Evolutionary conservation across 2,888 invertebrate genomes (phyloP), one percentile per base, ranked within the genome.

Genomic region (Drosophila helvetica): DNA sequence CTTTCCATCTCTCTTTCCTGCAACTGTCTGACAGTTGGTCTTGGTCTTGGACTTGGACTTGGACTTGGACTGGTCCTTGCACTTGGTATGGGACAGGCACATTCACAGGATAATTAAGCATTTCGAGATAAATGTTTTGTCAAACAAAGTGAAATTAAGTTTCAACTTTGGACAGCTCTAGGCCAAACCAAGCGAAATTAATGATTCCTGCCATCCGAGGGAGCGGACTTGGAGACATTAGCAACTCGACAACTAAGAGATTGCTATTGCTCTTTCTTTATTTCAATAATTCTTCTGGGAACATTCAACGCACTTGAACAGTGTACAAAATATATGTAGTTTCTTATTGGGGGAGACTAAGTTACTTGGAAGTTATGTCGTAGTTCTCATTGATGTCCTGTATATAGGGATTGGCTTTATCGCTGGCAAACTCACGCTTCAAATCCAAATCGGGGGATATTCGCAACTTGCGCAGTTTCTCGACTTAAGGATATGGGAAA

Each of bases 381-480:
- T 5, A 10, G 8, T 15, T 58, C 54, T 55, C 50, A 51, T 48
- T 17, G 46, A 18, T 17, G 50, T 27, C 53, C 3, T 74, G 74
- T 8, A 80, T 66, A 22, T 75, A 77, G 10, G 79, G 80, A 70
- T 80, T 79, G 22, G 78, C 59, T n/a, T 77, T 67, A 27, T 80
- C 79, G 50, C 75, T 79, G 51, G 75, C 75, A 7, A 80, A 80
- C n/a, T 79, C 79, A 1, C 48, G 66, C 6, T 38, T 48, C 0
- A 77, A 43, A 9, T 80, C 75, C 48, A 67, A 8, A 1, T 30
- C 61, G 5, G 77, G 52, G 8, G 27, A 9, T 54, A 19, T 5
- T 3, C 1, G 33, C 5, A 33, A 1, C 5, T 15, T 33, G 33
- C 1, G 33, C 12, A 33, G 12, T 5, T 33, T 33, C 2, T 33